Evolutionary conservation across 1,140 invertebrate species (phyloP).

Genomic region (Spodoptera frugiperda): DNA sequence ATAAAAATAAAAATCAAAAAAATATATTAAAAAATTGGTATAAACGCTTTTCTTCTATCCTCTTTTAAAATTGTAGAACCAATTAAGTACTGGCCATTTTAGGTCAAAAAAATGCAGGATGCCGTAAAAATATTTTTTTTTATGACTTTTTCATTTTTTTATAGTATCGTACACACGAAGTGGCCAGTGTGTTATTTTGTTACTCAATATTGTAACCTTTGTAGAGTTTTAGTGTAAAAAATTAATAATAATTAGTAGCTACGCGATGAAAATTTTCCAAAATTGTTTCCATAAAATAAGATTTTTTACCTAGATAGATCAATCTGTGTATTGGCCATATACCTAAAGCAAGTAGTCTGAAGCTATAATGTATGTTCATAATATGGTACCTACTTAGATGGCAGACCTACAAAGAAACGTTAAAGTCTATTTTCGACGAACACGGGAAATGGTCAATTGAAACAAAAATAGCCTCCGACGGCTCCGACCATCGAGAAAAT

Average conservation of each 20-base stretch:
- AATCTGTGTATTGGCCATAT: too few relatives aligned
- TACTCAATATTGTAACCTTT: not conserved
- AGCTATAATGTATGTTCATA: too few relatives aligned
- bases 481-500: constrained; percentile 62
- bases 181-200: not conserved
- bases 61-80: not conserved
- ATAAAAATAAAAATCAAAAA: too few relatives aligned
- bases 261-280: too few relatives aligned
- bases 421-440: constrained; percentile 61
- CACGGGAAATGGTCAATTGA: constrained; percentile 67
- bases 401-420: constrained; percentile 10
- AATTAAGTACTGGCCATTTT: not conserved
- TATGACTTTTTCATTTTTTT: not conserved
- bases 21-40: too few relatives aligned
- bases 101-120: not conserved
- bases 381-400: too few relatives aligned
- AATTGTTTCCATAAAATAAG: too few relatives aligned
- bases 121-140: not conserved
- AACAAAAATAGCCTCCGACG: constrained; percentile 66
- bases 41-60: not conserved
- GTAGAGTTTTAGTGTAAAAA: too few relatives aligned
- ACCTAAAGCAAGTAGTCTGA: too few relatives aligned
- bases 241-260: too few relatives aligned
- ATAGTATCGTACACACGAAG: not conserved
- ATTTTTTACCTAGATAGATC: too few relatives aligned